These are phyloP conservation scores for Hypsibius dujardini DNA, from an alignment of 1,140 invertebrate genomes.

Conservation along the genomic window DNA sequence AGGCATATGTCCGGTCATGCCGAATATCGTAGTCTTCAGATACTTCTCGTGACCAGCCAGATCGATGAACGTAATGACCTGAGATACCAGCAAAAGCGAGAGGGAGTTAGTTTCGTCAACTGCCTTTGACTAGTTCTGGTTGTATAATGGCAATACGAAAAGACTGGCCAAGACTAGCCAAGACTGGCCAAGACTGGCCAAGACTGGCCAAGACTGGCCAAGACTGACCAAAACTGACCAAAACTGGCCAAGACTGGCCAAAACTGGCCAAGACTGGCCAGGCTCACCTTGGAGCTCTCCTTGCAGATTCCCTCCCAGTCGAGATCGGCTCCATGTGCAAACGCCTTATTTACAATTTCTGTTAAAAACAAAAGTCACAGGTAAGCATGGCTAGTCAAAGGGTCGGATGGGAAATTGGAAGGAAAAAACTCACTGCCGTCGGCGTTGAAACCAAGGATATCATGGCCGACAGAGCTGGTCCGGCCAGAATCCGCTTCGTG, in stretches of 20 bases:
- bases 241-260: background rate
- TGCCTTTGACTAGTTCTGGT: background rate
- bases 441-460: conserved; percentile 82
- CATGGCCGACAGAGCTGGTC: conserved; percentile 95
- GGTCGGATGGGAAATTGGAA: background rate
- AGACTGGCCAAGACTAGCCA: too few relatives aligned
- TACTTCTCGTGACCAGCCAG: conserved; percentile 96
- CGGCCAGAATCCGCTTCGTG: conserved; percentile 95
- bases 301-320: conserved; percentile 99
- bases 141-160: too few relatives aligned
- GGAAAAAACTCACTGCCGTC: conserved; percentile 37
- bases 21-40: conserved; percentile 54
- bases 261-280: conserved; percentile 12
- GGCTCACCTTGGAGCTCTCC: conserved; percentile 78
- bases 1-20: conserved; percentile 96
- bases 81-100: conserved; percentile 20
- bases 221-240: too few relatives aligned
- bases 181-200: too few relatives aligned
- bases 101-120: background rate
- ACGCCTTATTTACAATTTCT: conserved; percentile 89
- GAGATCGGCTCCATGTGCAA: conserved; percentile 64
- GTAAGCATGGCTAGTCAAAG: conserved; percentile 19
- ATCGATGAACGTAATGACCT: conserved; percentile 85
- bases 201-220: too few relatives aligned
- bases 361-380: conserved; percentile 16